Conservation (phyloP, 2,113 vertebrate species). For the Morone saxatilis region DNA sequence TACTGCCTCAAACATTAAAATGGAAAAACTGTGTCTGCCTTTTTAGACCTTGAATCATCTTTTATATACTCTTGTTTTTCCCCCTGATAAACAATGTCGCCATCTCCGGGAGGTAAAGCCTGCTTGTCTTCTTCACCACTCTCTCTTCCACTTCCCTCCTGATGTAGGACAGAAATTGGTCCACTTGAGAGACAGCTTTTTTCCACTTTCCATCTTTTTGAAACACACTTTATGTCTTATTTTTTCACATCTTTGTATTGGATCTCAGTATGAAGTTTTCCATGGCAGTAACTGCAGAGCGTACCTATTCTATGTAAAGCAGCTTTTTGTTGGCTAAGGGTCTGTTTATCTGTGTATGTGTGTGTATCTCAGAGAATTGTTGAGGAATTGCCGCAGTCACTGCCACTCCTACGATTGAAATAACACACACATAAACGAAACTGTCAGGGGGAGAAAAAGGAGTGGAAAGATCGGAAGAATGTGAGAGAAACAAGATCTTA, state of each 20-base stretch:
- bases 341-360: conserved; percentile 31
- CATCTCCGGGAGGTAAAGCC: conserved; percentile 19
- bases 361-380: conserved; percentile 17
- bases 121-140: background rate
- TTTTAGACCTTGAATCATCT: conserved; percentile 34
- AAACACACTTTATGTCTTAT: conserved; percentile 1
- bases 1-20: conserved; percentile 26
- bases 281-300: conserved; percentile 17
- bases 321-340: conserved; percentile 21
- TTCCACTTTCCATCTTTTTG: conserved; percentile 45
- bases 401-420: conserved; percentile 35
- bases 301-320: background rate
- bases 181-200: conserved; percentile 30
- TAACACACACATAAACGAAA: conserved; percentile 29
- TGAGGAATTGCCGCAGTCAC: conserved; percentile 21
- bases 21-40: conserved; percentile 33
- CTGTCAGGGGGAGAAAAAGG: background rate
- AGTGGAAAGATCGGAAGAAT: background rate
- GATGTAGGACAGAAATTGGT: conserved; percentile 35
- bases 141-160: conserved; percentile 7
- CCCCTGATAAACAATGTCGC: conserved; percentile 18
- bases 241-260: conserved; percentile 29
- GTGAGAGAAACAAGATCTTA: background rate
- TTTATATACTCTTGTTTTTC: background rate
- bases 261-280: conserved; percentile 43